A percentile compares a stretch with the other conserved stretches of the same genome.
Evolutionary conservation across 92 coral and sea anemone genomes (phyloP).

Genomic region (Paragorgia papillata): DNA sequence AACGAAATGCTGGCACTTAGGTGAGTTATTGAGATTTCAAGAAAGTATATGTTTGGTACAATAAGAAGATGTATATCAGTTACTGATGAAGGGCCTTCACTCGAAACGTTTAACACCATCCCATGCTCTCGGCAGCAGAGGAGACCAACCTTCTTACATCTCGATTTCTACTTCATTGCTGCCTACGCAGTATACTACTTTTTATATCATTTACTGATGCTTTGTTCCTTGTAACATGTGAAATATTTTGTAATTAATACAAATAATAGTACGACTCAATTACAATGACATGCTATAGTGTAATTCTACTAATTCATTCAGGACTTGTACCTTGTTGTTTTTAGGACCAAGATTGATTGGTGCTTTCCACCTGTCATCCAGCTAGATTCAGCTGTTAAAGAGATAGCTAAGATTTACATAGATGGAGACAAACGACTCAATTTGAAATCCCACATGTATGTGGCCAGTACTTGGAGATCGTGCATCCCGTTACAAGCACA

Average conservation of each 20-base stretch:
- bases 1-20: conserved; percentile 10
- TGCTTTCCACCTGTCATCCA: conserved; percentile 4
- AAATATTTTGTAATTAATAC: no score
- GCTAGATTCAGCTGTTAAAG: conserved; percentile 6
- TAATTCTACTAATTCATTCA: no score
- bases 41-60: background rate
- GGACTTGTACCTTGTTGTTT: background rate
- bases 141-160: no score
- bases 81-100: no score
- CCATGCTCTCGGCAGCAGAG: no score
- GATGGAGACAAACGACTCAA: background rate
- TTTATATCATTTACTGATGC: background rate
- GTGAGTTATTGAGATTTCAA: background rate
- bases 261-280: no score
- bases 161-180: no score
- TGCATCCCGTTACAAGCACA: background rate
- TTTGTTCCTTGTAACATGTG: no score
- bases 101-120: no score
- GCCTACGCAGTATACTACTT: background rate
- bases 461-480: conserved; percentile 11
- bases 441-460: background rate
- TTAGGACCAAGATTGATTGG: conserved; percentile 2
- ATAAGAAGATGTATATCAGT: background rate
- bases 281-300: no score
- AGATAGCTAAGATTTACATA: conserved; percentile 11